These are phyloP conservation scores for Cyprinodon diabolis DNA, from an alignment of 2,797 vertebrate species.

Conservation along the genomic window DNA sequence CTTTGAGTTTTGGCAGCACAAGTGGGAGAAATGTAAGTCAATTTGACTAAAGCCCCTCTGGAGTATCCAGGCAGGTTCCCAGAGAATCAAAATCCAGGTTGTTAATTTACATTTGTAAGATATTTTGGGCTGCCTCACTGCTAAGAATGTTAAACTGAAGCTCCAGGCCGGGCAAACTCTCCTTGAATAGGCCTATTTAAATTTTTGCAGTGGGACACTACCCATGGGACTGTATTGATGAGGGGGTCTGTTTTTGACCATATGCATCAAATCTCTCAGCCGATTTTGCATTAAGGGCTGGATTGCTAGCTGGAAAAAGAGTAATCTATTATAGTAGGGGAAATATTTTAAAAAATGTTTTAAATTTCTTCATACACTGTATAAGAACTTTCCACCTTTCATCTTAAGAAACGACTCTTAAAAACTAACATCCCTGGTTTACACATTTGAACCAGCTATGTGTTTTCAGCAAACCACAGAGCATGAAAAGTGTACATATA, in stretches of 20 bases:
- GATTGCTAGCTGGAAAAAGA: constrained; percentile 36
- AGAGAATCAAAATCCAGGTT: constrained; percentile 33
- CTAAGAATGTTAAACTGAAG: constrained; percentile 20
- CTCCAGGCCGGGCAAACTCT: constrained; percentile 5
- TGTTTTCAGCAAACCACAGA: no score
- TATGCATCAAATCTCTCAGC: constrained; percentile 58
- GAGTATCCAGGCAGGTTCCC: constrained; percentile 31
- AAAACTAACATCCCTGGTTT: not conserved
- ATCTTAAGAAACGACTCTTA: not conserved
- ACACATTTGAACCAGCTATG: not conserved
- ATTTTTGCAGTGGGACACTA: constrained; percentile 29
- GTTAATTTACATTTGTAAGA: constrained; percentile 45
- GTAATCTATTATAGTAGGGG: constrained; percentile 24
- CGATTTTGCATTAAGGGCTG: constrained; percentile 54
- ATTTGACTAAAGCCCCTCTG: constrained; percentile 36
- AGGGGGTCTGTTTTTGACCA: constrained; percentile 47
- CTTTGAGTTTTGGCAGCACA: constrained; percentile 29
- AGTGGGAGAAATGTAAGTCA: constrained; percentile 33
- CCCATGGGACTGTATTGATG: constrained; percentile 57
- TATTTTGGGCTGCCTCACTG: constrained; percentile 30
- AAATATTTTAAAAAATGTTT: constrained; percentile 22
- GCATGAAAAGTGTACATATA: no score
- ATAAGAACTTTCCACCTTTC: not conserved
- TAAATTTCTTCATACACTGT: constrained; percentile 27
- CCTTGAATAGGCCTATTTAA: not conserved